These are phyloP conservation scores for Halcyon senegalensis DNA, from an alignment of 2,113 vertebrate species.

Conservation along the genomic window DNA sequence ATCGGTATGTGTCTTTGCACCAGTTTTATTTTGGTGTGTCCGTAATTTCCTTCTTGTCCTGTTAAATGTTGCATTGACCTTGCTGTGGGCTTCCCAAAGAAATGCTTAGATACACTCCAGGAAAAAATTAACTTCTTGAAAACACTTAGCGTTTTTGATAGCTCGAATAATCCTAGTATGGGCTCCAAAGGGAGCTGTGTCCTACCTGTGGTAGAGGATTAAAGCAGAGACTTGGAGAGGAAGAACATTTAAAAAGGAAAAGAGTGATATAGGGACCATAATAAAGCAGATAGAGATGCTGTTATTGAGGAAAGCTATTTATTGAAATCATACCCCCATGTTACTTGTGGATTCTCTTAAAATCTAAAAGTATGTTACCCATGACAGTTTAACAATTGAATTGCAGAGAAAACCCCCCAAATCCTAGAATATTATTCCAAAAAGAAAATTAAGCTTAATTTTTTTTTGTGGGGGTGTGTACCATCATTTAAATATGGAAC, in stretches of 20 bases:
- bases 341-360: background rate
- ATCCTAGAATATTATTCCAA: background rate
- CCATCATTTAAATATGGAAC: background rate
- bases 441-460: background rate
- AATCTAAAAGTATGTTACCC: background rate
- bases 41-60: fast-evolving
- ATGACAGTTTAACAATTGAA: background rate
- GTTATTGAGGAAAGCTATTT: background rate
- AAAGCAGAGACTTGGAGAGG: background rate
- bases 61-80: background rate
- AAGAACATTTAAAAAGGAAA: background rate
- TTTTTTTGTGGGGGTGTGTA: background rate
- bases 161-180: background rate
- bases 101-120: background rate
- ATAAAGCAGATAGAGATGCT: background rate
- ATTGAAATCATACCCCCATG: background rate
- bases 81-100: background rate
- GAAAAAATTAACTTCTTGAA: background rate
- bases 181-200: background rate
- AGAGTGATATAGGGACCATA: background rate
- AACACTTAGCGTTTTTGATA: background rate
- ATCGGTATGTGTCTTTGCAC: background rate
- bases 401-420: background rate
- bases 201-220: background rate
- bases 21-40: background rate